Evolutionary conservation across 2,888 invertebrate genomes (phyloP).

Genomic region (Synergus japonicus): DNA sequence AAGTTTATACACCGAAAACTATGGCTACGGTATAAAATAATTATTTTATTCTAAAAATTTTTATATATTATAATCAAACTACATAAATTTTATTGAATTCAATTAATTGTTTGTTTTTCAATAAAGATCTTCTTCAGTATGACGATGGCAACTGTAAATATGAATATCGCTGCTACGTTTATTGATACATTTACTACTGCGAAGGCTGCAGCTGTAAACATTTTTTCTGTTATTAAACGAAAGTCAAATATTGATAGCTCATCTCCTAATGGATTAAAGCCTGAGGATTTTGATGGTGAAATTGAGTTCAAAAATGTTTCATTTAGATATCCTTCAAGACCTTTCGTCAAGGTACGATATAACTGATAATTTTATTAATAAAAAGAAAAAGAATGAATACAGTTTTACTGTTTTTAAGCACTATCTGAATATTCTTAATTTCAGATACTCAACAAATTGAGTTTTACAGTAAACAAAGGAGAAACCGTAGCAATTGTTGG

Average conservation of each 20-base stretch:
- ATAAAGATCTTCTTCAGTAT: conserved; percentile 89
- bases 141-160: conserved; percentile 86
- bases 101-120: conserved; percentile 43
- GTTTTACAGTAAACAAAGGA: conserved; percentile 83
- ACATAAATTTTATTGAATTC: neutral
- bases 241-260: conserved; percentile 86
- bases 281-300: conserved; percentile 81
- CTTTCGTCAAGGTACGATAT: conserved; percentile 84
- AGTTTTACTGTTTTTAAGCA: neutral
- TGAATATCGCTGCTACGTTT: conserved; percentile 90
- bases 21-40: conserved; percentile 84
- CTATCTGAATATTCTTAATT: conserved; percentile 11
- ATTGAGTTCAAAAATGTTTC: conserved; percentile 86
- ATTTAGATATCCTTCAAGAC: conserved; percentile 90
- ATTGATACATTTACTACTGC: conserved; percentile 89
- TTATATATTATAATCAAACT: neutral
- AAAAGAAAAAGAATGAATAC: neutral
- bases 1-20: conserved; percentile 80
- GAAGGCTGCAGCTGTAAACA: conserved; percentile 87
- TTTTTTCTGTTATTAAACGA: conserved; percentile 88
- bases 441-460: conserved; percentile 83
- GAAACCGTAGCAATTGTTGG: conserved; percentile 88
- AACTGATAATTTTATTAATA: conserved; percentile 55
- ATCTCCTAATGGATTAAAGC: conserved; percentile 81
- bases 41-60: neutral